A percentile compares a stretch with the other conserved stretches of the same genome.
These are phyloP conservation scores for Drosophila novamexicana DNA, from an alignment of 1,140 invertebrate species.

Conservation along the genomic window DNA sequence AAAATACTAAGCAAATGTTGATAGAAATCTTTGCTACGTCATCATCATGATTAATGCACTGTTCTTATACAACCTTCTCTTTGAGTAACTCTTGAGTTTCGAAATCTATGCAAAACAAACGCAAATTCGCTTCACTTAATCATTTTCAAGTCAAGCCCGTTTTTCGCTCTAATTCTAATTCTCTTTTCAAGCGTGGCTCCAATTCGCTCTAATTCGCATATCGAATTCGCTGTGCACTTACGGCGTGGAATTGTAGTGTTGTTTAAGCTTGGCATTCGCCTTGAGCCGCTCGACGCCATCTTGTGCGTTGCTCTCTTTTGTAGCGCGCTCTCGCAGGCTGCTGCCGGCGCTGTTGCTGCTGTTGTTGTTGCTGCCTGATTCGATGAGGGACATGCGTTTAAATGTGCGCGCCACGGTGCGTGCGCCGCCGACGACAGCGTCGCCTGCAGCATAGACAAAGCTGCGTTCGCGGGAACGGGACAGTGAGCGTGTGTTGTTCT, in stretches of 20 bases:
- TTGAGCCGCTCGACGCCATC: slow-evolving; percentile 25
- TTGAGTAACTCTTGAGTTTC: no score
- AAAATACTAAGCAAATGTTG: no score
- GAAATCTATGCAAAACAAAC: no score
- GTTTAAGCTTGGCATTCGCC: slow-evolving; percentile 31
- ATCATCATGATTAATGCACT: no score
- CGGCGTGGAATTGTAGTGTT: slow-evolving; percentile 52
- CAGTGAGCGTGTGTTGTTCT: slow-evolving; percentile 11
- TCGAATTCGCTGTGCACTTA: slow-evolving; percentile 30
- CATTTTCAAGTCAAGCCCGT: no score
- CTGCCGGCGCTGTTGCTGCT: not conserved
- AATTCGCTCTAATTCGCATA: not conserved
- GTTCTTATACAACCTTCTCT: no score
- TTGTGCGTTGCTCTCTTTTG: slow-evolving; percentile 9
- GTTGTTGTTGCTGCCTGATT: slow-evolving; percentile 26
- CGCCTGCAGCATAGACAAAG: slow-evolving; percentile 42
- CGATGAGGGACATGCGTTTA: slow-evolving; percentile 53
- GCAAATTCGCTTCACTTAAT: not conserved
- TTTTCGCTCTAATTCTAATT: no score
- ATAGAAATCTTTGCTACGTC: no score
- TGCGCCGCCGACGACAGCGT: slow-evolving; percentile 45
- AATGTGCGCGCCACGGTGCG: slow-evolving; percentile 44
- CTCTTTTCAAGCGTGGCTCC: not conserved
- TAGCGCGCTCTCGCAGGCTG: slow-evolving; percentile 24
- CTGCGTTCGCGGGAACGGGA: slow-evolving; percentile 39